Evolutionary conservation across 1,140 invertebrate species (phyloP).

Genomic region (Drosophila nigromelanica): DNA sequence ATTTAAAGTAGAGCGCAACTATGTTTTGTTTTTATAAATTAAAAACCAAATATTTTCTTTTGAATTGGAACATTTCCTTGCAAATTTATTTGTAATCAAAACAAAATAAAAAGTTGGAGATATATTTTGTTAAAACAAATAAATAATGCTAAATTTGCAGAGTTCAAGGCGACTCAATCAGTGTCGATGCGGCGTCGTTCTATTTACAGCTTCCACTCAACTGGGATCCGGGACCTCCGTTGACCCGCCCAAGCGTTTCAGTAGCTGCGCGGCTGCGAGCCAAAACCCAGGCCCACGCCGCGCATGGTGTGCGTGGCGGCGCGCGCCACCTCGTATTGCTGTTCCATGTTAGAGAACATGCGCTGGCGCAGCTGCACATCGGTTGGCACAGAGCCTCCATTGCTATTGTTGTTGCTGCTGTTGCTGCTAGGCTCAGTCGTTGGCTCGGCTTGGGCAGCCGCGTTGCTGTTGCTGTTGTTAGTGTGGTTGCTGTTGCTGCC

Average conservation of each 20-base stretch:
- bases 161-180: conserved; percentile 47
- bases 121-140: conserved; percentile 52
- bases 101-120: conserved; percentile 26
- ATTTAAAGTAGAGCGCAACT: too few species aligned
- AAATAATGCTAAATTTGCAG: conserved; percentile 50
- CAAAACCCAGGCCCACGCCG: conserved; percentile 94
- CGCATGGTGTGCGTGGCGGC: conserved; percentile 97
- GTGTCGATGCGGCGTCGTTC: conserved; percentile 36
- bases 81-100: conserved; percentile 45
- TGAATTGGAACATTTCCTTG: conserved; percentile 41
- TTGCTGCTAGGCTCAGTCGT: conserved; percentile 6
- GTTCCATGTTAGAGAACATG: conserved; percentile 95
- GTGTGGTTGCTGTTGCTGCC: conserved; percentile 31
- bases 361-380: conserved; percentile 94
- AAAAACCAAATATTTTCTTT: neutral
- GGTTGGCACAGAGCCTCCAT: conserved; percentile 33
- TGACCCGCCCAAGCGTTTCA: conserved; percentile 22
- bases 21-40: neutral
- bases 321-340: conserved; percentile 96
- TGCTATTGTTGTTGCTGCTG: neutral
- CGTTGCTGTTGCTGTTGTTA: neutral
- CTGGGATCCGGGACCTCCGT: neutral
- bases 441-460: conserved; percentile 3
- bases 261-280: conserved; percentile 77
- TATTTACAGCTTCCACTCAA: conserved; percentile 53